A percentile compares a stretch with the other conserved stretches of the same genome.
Conservation (phyloP, 2,888 invertebrate species). For the Seira musarum region DNA sequence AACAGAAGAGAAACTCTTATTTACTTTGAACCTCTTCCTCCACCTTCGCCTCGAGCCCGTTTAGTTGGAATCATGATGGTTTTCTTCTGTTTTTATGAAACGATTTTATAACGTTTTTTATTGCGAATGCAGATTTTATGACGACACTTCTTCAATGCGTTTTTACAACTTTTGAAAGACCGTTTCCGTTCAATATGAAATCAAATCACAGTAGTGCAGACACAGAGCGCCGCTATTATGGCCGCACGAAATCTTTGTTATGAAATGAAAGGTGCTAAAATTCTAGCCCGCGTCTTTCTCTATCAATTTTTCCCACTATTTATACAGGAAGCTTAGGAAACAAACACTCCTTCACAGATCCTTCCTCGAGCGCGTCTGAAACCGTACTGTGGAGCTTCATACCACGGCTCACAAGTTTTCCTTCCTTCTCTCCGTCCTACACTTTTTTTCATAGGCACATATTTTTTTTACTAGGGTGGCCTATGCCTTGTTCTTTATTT, state of each 20-base stretch:
- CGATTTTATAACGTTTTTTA: background rate
- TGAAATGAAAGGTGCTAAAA: background rate
- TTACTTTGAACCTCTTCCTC: background rate
- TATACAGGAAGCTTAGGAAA: background rate
- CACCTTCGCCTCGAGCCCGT: slow-evolving; percentile 6
- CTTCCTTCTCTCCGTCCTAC: slow-evolving; percentile 12
- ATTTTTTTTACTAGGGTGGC: background rate
- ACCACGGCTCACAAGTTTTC: slow-evolving; percentile 17
- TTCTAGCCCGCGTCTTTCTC: background rate
- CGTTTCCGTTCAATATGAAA: no score
- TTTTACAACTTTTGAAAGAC: no score
- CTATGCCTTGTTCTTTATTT: background rate
- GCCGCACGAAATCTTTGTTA: background rate
- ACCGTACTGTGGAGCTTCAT: background rate
- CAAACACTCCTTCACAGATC: no score
- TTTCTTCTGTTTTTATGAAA: background rate
- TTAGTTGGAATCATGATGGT: slow-evolving; percentile 7
- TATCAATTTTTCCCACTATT: background rate
- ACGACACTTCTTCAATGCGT: background rate
- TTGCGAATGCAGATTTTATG: background rate
- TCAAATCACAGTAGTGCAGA: no score
- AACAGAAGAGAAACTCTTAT: no score
- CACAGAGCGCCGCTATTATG: background rate
- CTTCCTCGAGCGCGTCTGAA: background rate
- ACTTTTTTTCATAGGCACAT: slow-evolving; percentile 6